phyloP scores from a whole-genome alignment of 2,888 invertebrate species.

The Drosophila paucipuncta region DNA sequence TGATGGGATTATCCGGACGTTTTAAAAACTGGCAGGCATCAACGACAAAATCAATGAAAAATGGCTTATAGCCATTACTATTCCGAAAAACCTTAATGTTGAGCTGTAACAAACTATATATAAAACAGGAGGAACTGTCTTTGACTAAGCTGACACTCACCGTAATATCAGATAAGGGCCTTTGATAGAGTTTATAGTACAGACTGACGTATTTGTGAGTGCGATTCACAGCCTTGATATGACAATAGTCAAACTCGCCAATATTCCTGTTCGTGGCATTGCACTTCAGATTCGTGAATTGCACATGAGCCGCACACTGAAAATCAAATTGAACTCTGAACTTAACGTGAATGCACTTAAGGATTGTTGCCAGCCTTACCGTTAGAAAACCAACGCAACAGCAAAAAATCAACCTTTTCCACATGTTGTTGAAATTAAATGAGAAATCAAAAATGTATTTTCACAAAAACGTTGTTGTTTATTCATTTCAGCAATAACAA shows the following conservation, averaged over 20 bases:
- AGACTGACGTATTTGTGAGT: background rate
- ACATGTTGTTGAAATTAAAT: background rate
- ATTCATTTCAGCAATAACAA: too few relatives aligned
- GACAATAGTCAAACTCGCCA: background rate
- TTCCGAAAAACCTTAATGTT: background rate
- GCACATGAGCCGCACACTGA: background rate
- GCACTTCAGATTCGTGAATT: background rate
- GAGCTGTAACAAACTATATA: background rate
- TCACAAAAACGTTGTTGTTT: too few relatives aligned
- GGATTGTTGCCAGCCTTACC: background rate
- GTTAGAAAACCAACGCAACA: background rate
- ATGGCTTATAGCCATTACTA: constrained; percentile 2
- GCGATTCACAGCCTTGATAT: constrained; percentile 1
- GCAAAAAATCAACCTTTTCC: background rate
- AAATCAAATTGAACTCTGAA: background rate
- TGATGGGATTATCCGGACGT: background rate
- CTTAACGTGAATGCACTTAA: background rate
- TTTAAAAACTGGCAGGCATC: background rate
- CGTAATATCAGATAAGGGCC: background rate
- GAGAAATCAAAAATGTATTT: too few relatives aligned
- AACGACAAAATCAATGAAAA: background rate
- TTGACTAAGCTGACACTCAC: background rate
- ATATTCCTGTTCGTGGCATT: accelerated
- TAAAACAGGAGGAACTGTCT: too few relatives aligned
- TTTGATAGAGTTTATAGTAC: background rate